Percentiles rank a stretch among this genome's conserved stretches.
phyloP scores from a whole-genome alignment of 2,113 vertebrate genomes.

The Polypterus senegalus region DNA sequence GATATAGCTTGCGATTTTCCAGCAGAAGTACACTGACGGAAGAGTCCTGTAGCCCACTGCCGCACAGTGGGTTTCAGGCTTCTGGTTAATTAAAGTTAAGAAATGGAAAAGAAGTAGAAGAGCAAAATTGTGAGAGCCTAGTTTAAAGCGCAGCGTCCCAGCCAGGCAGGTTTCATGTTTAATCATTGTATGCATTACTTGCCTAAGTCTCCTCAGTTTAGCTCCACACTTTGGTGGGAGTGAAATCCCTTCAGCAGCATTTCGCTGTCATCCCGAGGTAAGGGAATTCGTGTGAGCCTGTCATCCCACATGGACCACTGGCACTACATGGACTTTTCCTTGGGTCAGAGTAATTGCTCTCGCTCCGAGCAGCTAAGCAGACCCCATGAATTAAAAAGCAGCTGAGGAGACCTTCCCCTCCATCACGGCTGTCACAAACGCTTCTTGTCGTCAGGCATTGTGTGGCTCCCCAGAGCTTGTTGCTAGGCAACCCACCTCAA shows the following conservation, averaged over 20 bases:
- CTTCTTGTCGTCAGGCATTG: conserved; percentile 33
- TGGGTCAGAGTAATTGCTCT: conserved; percentile 3
- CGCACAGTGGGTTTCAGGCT: conserved; percentile 17
- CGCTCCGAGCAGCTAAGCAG: background rate
- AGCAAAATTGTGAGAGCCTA: conserved; percentile 14
- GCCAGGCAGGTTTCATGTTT: conserved; percentile 19
- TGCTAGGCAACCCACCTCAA: conserved; percentile 74
- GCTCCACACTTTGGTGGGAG: background rate
- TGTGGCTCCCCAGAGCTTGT: conserved; percentile 68
- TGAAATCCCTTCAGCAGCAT: background rate
- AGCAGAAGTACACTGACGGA: conserved; percentile 5
- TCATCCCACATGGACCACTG: background rate
- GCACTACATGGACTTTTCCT: conserved; percentile 4
- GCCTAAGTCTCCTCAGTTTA: conserved; percentile 1
- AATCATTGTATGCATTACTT: conserved; percentile 20
- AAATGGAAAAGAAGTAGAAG: background rate
- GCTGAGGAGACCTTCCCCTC: conserved; percentile 31
- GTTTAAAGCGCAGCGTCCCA: conserved; percentile 12
- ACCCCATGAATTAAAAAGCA: conserved; percentile 12
- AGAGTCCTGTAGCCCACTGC: conserved; percentile 15
- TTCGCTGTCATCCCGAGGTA: background rate
- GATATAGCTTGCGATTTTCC: no score
- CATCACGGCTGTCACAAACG: conserved; percentile 40
- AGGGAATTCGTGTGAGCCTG: background rate
- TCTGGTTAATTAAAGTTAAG: conserved; percentile 18